Evolutionary conservation across 2,113 vertebrate species (phyloP), one percentile per base, ranked within the genome.

Genomic region (Solenodon paradoxus): DNA sequence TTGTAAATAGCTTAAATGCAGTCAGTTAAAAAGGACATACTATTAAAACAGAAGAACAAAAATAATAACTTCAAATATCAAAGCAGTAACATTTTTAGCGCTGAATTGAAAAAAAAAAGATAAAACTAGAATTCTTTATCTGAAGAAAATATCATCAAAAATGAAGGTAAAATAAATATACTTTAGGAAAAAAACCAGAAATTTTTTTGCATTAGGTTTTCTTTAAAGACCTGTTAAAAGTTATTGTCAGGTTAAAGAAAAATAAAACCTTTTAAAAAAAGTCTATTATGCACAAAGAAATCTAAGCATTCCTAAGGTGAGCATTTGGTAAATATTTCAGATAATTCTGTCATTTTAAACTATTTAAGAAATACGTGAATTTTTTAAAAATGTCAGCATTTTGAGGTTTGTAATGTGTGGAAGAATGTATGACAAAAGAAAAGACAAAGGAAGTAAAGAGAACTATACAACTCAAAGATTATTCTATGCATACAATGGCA

Each of bases 261-360:
- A 71, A 78, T 64, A 64, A 82, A 95, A 61, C 7, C 26, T n/a
- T n/a, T n/a, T n/a, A n/a, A n/a, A n/a, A n/a, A n/a, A n/a, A n/a
- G n/a, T n/a, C n/a, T n/a, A n/a, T n/a, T n/a, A 80, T 22, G 72
- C 10, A 69, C 3, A 45, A 53, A 74, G 20, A 71, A 57, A 84
- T 61, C 20, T 88, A 74, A 75, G 68, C 20, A 5, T 71, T 30
- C 8, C 74, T 51, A 69, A 55, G 32, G 35, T 79, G 87, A 64
- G 78, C 55, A 74, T 32, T 32, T 35, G 12, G 19, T 61, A 93
- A 75, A 57, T 81, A 72, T 12, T 59, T 45, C 1, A 75, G 1
- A 66, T 12, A 69, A 72, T 45, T 91, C 53, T 77, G n/a, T 61
- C 11, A 92, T 89, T 95, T 59, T 61, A 82, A 93, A 81, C 38